A percentile compares a stretch with the other conserved stretches of the same genome.
Evolutionary conservation across 2,797 vertebrate genomes (phyloP).

Genomic region (Holocentrus rufus): DNA sequence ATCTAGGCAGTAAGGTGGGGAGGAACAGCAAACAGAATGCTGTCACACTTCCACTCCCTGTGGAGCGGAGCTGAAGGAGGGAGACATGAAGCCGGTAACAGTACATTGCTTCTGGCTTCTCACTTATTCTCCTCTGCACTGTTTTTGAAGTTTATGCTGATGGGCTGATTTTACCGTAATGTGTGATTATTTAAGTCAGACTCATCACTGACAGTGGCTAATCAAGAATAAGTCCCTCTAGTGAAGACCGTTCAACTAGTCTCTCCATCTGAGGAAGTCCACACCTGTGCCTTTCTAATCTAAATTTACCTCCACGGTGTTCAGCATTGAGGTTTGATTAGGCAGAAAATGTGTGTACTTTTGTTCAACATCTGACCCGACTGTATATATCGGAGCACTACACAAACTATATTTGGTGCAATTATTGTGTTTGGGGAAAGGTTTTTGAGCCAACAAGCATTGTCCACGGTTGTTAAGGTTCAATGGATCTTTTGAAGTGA

Average conservation of each 20-base stretch:
- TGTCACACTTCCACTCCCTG: conserved; percentile 75
- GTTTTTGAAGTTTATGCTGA: conserved; percentile 75
- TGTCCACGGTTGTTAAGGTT: conserved; percentile 53
- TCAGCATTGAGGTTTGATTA: conserved; percentile 22
- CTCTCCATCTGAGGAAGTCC: conserved; percentile 8
- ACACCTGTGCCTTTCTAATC: conserved; percentile 16
- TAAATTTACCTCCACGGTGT: not conserved
- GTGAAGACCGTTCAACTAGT: conserved; percentile 37
- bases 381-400: conserved; percentile 45
- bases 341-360: conserved; percentile 31
- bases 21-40: conserved; percentile 74
- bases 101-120: conserved; percentile 69
- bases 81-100: conserved; percentile 71
- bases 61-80: conserved; percentile 67
- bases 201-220: conserved; percentile 29
- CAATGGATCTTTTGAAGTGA: conserved; percentile 59
- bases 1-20: conserved; percentile 73
- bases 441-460: conserved; percentile 44
- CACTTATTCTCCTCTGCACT: conserved; percentile 52
- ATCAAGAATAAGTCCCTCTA: not conserved
- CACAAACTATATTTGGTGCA: conserved; percentile 53
- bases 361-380: conserved; percentile 57
- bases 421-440: conserved; percentile 29
- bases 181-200: conserved; percentile 48
- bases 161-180: conserved; percentile 71